Conservation (phyloP, 2,113 vertebrate species). For the Xenus cinereus region DNA sequence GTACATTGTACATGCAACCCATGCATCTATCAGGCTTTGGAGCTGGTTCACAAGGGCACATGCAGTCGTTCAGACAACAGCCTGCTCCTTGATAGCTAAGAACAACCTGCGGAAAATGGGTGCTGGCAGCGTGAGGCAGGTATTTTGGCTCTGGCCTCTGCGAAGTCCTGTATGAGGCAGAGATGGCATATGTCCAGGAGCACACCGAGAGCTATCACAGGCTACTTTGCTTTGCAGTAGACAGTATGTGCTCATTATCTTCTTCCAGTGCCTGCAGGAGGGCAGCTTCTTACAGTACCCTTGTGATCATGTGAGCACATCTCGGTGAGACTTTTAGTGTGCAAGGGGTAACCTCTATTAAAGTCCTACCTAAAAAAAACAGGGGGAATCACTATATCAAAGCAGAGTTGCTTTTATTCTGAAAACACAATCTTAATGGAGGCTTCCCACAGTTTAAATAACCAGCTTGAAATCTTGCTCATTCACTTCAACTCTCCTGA, state of each 20-base stretch:
- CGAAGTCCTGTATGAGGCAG: neutral
- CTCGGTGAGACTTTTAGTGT: neutral
- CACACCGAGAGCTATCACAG: neutral
- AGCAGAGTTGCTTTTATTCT: neutral
- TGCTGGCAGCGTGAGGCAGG: neutral
- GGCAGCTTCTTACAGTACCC: accelerated
- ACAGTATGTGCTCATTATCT: neutral
- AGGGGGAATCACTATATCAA: neutral
- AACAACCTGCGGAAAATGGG: neutral
- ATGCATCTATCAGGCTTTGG: neutral
- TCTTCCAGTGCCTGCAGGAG: neutral
- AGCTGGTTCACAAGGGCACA: neutral
- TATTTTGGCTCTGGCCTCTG: neutral
- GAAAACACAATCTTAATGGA: neutral
- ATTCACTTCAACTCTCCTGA: neutral
- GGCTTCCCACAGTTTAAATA: neutral
- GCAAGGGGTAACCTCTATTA: neutral
- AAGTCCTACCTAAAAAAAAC: neutral
- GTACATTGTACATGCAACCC: neutral
- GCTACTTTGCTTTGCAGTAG: neutral
- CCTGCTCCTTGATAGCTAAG: neutral
- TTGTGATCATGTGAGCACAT: neutral
- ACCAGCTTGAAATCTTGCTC: neutral
- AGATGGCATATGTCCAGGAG: neutral
- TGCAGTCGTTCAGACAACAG: neutral